A percentile compares a stretch with the other conserved stretches of the same genome.
These are phyloP conservation scores for Malurus elegans DNA, from an alignment of 2,113 vertebrate species.

Conservation along the genomic window DNA sequence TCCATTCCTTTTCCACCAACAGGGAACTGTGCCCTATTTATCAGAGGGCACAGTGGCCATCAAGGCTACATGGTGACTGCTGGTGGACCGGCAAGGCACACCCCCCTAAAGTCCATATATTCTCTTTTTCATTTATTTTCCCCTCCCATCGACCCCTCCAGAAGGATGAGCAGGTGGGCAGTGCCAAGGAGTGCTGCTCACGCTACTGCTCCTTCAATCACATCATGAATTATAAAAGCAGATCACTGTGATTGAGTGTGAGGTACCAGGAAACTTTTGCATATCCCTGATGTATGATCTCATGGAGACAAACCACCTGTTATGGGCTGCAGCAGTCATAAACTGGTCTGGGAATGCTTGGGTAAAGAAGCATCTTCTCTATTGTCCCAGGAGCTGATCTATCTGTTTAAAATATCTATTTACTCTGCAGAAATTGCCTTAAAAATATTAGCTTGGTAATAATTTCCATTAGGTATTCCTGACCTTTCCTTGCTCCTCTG, in stretches of 20 bases:
- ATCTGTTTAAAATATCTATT: background rate
- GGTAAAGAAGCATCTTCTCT: background rate
- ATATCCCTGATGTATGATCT: background rate
- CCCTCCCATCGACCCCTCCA: background rate
- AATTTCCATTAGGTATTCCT: background rate
- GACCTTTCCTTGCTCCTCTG: rapidly evolving
- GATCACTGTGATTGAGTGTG: background rate
- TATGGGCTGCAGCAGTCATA: background rate
- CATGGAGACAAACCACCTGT: background rate
- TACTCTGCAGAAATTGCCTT: background rate
- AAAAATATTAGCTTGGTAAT: background rate
- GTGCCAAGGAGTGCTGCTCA: rapidly evolving
- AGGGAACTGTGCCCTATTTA: background rate
- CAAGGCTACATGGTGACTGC: background rate
- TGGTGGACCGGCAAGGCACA: background rate
- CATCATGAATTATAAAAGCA: background rate
- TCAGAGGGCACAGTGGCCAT: background rate
- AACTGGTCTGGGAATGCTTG: background rate
- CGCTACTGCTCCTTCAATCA: background rate
- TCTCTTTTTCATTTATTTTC: background rate
- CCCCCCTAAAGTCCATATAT: background rate
- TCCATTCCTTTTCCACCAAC: background rate
- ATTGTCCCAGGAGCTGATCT: background rate
- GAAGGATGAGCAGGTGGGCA: background rate
- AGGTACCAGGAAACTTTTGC: background rate